Evolutionary conservation across 2,113 vertebrate species (phyloP).

Genomic region (Panthera tigris): DNA sequence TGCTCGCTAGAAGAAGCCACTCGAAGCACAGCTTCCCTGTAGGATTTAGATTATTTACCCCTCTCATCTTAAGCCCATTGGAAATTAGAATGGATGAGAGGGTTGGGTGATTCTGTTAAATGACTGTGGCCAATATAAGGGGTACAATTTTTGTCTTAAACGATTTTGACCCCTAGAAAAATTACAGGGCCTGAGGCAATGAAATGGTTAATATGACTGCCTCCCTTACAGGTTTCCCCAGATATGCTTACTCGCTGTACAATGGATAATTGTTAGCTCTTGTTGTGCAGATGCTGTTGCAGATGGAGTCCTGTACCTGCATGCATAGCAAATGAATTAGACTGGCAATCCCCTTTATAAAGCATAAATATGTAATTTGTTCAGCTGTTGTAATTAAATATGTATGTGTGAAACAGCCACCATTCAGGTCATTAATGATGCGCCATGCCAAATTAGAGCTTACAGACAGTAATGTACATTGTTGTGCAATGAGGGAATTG

Average conservation of each 20-base stretch:
- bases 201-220: conserved; percentile 86
- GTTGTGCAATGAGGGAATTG: conserved; percentile 90
- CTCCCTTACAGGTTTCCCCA: conserved; percentile 88
- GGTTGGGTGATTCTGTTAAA: neutral
- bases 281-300: conserved; percentile 96
- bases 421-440: conserved; percentile 97
- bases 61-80: neutral
- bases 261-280: conserved; percentile 92
- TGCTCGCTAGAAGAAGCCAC: neutral
- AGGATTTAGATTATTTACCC: neutral
- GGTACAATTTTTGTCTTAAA: conserved; percentile 25
- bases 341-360: conserved; percentile 94
- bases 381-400: conserved; percentile 99
- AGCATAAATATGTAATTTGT: conserved; percentile 99
- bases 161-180: conserved; percentile 3
- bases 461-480: conserved; percentile 92
- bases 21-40: neutral
- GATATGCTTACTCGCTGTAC: conserved; percentile 89
- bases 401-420: conserved; percentile 97
- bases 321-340: conserved; percentile 96
- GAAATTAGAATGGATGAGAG: neutral
- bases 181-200: conserved; percentile 78
- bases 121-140: neutral
- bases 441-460: conserved; percentile 93
- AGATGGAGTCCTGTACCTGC: conserved; percentile 98